These are phyloP conservation scores for Siniperca obscura DNA, from an alignment of 2,797 vertebrate genomes.

Conservation along the genomic window DNA sequence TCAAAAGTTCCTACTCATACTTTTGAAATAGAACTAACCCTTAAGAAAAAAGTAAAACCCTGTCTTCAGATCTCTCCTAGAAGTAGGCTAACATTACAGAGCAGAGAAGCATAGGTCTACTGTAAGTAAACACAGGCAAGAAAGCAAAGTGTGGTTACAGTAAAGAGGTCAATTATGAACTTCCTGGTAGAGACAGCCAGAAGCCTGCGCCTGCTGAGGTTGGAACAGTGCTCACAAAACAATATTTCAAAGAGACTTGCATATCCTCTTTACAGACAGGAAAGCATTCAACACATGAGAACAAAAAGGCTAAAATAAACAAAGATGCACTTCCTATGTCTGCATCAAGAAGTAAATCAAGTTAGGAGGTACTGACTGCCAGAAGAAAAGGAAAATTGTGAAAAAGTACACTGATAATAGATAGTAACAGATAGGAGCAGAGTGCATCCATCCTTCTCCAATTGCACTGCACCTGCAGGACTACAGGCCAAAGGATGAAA, in stretches of 20 bases:
- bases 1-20: not conserved
- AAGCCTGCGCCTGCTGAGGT: slow-evolving; percentile 64
- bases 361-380: not conserved
- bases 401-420: slow-evolving; percentile 10
- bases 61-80: not conserved
- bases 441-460: slow-evolving; percentile 34
- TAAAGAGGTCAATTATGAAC: slow-evolving; percentile 73
- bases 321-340: not conserved
- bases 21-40: not conserved
- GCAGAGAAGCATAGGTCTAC: not conserved
- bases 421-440: slow-evolving; percentile 34
- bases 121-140: slow-evolving; percentile 27
- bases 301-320: slow-evolving; percentile 7
- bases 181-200: slow-evolving; percentile 74
- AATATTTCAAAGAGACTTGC: slow-evolving; percentile 54
- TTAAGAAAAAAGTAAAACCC: not conserved
- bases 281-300: slow-evolving; percentile 38
- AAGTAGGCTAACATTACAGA: not conserved
- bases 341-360: not conserved
- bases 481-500: slow-evolving; percentile 6
- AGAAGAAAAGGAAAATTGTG: not conserved
- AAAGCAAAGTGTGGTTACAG: slow-evolving; percentile 66
- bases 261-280: slow-evolving; percentile 59
- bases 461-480: slow-evolving; percentile 62
- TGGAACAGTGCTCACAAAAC: slow-evolving; percentile 56